A percentile compares a stretch with the other conserved stretches of the same genome.
Conservation (phyloP, 2,888 invertebrate genomes). For the Cartodere bifasciata region DNA sequence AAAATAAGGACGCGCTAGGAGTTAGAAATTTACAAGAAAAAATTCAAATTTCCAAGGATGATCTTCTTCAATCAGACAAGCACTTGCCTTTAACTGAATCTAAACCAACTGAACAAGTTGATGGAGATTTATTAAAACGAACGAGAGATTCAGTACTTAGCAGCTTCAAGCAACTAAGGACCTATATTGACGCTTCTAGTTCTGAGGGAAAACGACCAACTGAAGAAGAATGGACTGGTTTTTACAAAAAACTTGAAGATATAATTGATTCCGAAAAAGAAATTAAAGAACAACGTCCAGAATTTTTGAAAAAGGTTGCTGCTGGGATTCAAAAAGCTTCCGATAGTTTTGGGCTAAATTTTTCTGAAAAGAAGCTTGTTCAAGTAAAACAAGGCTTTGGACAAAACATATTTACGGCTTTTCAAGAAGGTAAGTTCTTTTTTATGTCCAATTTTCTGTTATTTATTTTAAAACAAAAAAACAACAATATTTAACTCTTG, state of each 20-base stretch:
- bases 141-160: constrained; percentile 6
- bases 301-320: background rate
- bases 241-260: constrained; percentile 7
- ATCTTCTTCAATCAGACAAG: constrained; percentile 3
- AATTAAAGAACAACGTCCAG: background rate
- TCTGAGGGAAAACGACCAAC: constrained; percentile 4
- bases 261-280: background rate
- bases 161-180: constrained; percentile 3
- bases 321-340: background rate
- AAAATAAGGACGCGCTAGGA: background rate
- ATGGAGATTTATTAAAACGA: constrained; percentile 5
- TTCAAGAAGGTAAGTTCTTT: too few species aligned
- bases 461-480: too few species aligned
- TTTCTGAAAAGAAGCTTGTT: too few species aligned
- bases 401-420: too few species aligned
- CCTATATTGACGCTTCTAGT: constrained; percentile 5
- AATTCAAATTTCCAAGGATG: constrained; percentile 7
- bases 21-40: constrained; percentile 10
- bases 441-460: too few species aligned
- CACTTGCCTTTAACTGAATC: constrained; percentile 5
- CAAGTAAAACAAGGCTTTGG: too few species aligned
- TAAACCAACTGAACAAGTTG: background rate
- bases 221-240: constrained; percentile 3
- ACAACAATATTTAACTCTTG: background rate
- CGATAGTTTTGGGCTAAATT: too few species aligned